Percentiles rank a stretch among this genome's conserved stretches.
Conservation (phyloP, 2,888 invertebrate genomes). For the Temnothorax rugatulus region DNA sequence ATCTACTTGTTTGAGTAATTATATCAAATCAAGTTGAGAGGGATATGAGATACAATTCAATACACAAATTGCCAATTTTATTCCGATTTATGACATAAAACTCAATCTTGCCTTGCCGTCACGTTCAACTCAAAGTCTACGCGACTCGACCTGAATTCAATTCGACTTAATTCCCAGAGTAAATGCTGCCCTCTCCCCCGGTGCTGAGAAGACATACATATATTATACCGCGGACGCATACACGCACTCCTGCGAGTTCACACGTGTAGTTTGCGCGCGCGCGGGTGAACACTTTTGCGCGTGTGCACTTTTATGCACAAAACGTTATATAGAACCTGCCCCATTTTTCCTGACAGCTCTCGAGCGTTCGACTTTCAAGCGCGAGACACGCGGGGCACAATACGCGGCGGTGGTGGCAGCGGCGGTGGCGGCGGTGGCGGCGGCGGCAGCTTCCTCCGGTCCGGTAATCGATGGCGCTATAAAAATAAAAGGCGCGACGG, state of each 20-base stretch:
- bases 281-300: neutral
- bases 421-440: neutral
- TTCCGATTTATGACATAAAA: neutral
- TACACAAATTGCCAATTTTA: neutral
- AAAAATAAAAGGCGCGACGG: constrained; percentile 34
- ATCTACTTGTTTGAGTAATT: neutral
- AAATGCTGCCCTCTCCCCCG: neutral
- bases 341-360: constrained; percentile 41
- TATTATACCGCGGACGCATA: neutral
- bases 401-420: neutral
- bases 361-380: constrained; percentile 18
- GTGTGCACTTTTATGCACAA: constrained; percentile 13
- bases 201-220: neutral
- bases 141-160: neutral
- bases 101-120: too few relatives aligned
- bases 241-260: neutral
- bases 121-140: neutral
- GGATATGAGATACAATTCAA: neutral
- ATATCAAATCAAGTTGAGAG: neutral
- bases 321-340: constrained; percentile 30
- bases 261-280: neutral
- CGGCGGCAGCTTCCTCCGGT: neutral
- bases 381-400: neutral
- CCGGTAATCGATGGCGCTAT: constrained; percentile 33
- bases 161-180: neutral